These are phyloP conservation scores for Pomacea canaliculata DNA, from an alignment of 2,888 invertebrate genomes.

Conservation along the genomic window DNA sequence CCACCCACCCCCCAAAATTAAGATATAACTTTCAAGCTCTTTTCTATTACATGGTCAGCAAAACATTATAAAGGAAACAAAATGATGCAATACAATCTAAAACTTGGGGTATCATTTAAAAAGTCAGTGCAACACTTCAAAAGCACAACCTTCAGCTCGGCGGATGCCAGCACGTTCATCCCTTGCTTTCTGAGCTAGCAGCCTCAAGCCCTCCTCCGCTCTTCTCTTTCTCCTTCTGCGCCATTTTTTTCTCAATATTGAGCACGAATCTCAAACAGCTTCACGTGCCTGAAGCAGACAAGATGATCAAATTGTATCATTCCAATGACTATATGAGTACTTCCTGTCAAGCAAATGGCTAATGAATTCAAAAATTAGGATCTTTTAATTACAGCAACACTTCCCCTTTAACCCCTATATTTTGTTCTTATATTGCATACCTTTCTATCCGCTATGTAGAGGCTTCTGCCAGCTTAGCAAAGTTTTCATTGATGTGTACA, in stretches of 20 bases:
- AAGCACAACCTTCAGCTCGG: conserved; percentile 50
- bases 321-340: too few relatives aligned
- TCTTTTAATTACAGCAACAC: background rate
- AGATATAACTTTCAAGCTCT: too few relatives aligned
- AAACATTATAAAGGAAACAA: too few relatives aligned
- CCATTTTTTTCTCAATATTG: conserved; percentile 95
- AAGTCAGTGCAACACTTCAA: background rate
- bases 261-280: conserved; percentile 95
- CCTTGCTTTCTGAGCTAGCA: conserved; percentile 93
- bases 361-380: too few relatives aligned
- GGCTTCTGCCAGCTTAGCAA: conserved; percentile 97
- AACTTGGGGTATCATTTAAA: background rate
- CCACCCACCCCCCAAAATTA: too few relatives aligned
- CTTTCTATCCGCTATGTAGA: conserved; percentile 97
- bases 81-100: background rate
- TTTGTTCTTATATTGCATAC: conserved; percentile 53
- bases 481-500: conserved; percentile 98
- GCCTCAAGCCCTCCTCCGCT: conserved; percentile 94
- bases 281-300: conserved; percentile 80
- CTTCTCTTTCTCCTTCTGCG: conserved; percentile 97
- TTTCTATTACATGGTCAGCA: too few relatives aligned
- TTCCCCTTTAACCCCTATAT: background rate
- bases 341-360: too few relatives aligned
- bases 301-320: too few relatives aligned
- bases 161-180: conserved; percentile 92